These are phyloP conservation scores for Nebria brevicollis DNA, from an alignment of 2,888 invertebrate genomes.

Conservation along the genomic window DNA sequence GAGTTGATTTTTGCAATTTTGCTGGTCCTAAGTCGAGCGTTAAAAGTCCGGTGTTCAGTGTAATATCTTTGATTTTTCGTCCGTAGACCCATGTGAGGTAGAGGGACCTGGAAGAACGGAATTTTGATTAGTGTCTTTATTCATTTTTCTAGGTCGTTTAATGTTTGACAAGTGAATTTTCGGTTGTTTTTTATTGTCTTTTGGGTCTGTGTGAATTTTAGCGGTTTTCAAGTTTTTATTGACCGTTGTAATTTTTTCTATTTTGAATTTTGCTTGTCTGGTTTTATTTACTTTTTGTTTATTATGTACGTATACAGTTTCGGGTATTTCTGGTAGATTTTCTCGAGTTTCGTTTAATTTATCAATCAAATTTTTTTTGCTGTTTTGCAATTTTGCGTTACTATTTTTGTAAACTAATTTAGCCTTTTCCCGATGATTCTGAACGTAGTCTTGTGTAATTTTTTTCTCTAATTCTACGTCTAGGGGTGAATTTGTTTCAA, in stretches of 20 bases:
- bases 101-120: not conserved
- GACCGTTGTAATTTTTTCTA: not conserved
- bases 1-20: slow-evolving; percentile 11
- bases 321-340: slow-evolving; percentile 11
- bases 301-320: slow-evolving; percentile 14
- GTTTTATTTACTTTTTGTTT: slow-evolving; percentile 27
- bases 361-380: too few species aligned
- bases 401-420: too few species aligned
- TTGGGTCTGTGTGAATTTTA: not conserved
- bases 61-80: not conserved
- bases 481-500: too few species aligned
- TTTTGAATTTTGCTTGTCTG: slow-evolving; percentile 18
- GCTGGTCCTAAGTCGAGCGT: not conserved
- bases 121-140: not conserved
- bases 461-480: too few species aligned
- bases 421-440: too few species aligned
- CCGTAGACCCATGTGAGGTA: not conserved
- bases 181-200: not conserved
- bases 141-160: slow-evolving; percentile 15
- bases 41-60: not conserved
- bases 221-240: slow-evolving; percentile 22
- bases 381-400: too few species aligned
- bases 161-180: slow-evolving; percentile 31
- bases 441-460: too few species aligned
- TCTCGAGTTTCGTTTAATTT: not conserved